Conservation (phyloP, 2,888 invertebrate genomes). For the Drosophila anceps region DNA sequence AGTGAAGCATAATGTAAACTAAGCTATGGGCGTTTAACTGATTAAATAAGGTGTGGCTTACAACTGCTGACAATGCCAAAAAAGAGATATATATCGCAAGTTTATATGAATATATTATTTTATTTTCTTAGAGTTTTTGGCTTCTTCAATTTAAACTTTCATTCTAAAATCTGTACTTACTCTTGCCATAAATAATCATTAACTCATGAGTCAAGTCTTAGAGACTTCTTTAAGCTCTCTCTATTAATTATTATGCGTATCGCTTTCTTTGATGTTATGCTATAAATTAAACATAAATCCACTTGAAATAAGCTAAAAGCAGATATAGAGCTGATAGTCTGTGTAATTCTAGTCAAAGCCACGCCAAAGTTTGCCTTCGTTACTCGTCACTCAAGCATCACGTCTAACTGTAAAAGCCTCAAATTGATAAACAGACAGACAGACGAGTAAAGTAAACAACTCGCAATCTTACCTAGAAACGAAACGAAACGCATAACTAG, state of each 20-base stretch:
- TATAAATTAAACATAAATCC: slow-evolving; percentile 3
- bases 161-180: background rate
- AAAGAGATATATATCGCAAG: background rate
- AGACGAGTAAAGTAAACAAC: slow-evolving; percentile 47
- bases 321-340: background rate
- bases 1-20: slow-evolving; percentile 1
- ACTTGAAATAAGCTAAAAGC: background rate
- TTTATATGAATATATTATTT: too few relatives aligned
- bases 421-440: slow-evolving; percentile 69
- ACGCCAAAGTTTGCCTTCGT: slow-evolving; percentile 51
- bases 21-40: slow-evolving; percentile 26
- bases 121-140: too few relatives aligned
- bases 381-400: slow-evolving; percentile 50
- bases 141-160: too few relatives aligned
- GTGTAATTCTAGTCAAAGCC: slow-evolving; percentile 19
- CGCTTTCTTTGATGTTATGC: background rate
- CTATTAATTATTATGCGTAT: background rate
- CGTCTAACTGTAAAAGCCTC: slow-evolving; percentile 69
- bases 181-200: background rate
- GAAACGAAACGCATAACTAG: slow-evolving; percentile 40
- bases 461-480: slow-evolving; percentile 44
- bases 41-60: slow-evolving; percentile 12
- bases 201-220: background rate
- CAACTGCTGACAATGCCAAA: slow-evolving; percentile 5
- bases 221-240: background rate